Evolutionary conservation across 2,113 vertebrate species (phyloP).

Genomic region (Regulus satrapa): DNA sequence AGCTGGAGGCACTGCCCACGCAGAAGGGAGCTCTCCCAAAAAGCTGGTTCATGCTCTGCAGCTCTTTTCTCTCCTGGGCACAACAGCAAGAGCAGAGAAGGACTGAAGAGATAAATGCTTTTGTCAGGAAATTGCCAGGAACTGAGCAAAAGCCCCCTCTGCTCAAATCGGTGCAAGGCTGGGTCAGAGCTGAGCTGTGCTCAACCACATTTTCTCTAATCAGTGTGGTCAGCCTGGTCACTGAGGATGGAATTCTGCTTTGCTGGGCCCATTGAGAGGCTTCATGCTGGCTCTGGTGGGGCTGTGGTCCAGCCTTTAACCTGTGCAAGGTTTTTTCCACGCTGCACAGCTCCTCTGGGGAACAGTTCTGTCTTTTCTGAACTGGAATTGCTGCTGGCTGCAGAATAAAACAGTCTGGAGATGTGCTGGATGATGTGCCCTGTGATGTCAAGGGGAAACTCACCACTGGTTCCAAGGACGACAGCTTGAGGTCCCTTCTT

Average conservation of each 20-base stretch:
- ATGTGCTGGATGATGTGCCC: not conserved
- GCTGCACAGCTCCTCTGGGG: not conserved
- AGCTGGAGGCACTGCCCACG: not conserved
- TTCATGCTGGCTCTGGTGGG: not conserved
- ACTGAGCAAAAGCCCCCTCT: not conserved
- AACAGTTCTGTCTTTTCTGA: not conserved
- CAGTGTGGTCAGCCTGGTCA: not conserved
- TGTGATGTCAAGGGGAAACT: not conserved
- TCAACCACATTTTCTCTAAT: not conserved
- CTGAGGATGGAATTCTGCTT: not conserved
- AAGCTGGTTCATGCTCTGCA: not conserved
- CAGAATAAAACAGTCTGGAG: not conserved
- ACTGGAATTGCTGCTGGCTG: not conserved
- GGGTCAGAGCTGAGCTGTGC: not conserved
- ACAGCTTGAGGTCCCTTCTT: not conserved
- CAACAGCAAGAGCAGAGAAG: not conserved
- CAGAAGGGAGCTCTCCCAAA: not conserved
- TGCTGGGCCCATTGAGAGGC: not conserved
- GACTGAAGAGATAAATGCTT: not conserved
- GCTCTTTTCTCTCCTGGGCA: not conserved
- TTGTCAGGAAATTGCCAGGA: not conserved
- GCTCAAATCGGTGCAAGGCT: not conserved
- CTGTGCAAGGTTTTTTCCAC: not conserved
- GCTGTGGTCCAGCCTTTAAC: not conserved
- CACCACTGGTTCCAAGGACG: slow-evolving; percentile 3